These are phyloP conservation scores for Caerostris extrusa DNA, from an alignment of 1,140 invertebrate species.

Conservation along the genomic window DNA sequence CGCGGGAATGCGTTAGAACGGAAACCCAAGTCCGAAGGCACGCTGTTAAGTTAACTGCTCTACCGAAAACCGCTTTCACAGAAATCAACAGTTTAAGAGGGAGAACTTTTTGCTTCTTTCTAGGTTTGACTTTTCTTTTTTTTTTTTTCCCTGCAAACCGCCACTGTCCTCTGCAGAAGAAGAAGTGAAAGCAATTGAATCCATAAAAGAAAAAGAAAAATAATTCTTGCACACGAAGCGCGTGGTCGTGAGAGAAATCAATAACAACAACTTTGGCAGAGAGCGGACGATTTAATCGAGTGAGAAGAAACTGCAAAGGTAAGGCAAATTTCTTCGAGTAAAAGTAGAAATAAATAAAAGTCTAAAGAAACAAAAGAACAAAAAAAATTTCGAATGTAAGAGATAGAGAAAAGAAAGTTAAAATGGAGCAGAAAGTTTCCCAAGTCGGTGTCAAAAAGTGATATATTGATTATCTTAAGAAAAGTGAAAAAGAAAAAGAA, in stretches of 20 bases:
- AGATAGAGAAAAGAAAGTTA: slow-evolving; percentile 20
- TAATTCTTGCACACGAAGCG: neutral
- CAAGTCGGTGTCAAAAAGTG: slow-evolving; percentile 16
- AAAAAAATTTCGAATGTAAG: neutral
- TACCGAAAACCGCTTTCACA: slow-evolving; percentile 10
- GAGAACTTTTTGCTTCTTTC: slow-evolving; percentile 10
- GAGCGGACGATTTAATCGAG: slow-evolving; percentile 50
- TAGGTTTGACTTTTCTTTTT: neutral
- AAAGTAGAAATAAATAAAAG: slow-evolving; percentile 22
- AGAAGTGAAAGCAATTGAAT: neutral
- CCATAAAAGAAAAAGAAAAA: neutral
- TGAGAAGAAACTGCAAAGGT: slow-evolving; percentile 23
- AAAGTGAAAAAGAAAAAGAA: neutral
- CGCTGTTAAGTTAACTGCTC: slow-evolving; percentile 15
- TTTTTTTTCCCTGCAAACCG: neutral
- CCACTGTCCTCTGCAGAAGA: neutral
- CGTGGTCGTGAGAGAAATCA: slow-evolving; percentile 6
- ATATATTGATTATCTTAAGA: slow-evolving; percentile 10
- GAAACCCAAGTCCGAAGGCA: neutral
- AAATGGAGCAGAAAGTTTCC: slow-evolving; percentile 14
- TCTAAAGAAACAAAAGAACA: neutral
- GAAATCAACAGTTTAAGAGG: slow-evolving; percentile 16
- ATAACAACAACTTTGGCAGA: slow-evolving; percentile 45
- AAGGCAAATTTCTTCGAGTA: slow-evolving; percentile 51
- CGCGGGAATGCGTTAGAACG: neutral